phyloP scores from a whole-genome alignment of 2,113 vertebrate species.

The Elanoides forficatus region DNA sequence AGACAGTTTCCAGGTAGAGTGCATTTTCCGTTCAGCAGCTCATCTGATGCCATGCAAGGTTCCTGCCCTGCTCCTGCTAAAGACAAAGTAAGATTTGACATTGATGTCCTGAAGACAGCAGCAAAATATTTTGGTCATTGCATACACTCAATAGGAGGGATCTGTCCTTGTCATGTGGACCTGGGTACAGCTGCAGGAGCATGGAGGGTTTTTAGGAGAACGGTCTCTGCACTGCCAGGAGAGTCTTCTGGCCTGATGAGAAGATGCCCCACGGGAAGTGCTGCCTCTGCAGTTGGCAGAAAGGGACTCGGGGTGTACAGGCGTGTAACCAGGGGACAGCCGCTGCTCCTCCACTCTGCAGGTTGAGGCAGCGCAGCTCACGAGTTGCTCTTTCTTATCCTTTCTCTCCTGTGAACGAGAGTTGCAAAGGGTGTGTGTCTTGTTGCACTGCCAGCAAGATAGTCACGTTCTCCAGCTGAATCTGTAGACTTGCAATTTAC shows the following conservation, averaged over 20 bases:
- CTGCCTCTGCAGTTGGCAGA: background rate
- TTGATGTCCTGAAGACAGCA: background rate
- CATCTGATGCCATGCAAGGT: background rate
- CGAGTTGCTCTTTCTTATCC: background rate
- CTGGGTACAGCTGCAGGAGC: background rate
- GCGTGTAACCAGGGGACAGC: background rate
- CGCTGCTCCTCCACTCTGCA: background rate
- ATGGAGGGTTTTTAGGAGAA: background rate
- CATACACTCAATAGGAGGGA: background rate
- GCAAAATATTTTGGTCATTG: background rate
- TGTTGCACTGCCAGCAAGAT: background rate
- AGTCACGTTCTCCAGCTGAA: background rate
- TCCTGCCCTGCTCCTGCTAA: background rate
- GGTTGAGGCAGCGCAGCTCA: background rate
- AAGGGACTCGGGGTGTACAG: background rate
- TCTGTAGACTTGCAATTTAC: background rate
- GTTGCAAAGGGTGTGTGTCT: background rate
- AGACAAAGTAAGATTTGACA: background rate
- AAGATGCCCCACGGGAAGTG: background rate
- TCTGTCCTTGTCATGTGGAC: background rate
- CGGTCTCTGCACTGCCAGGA: background rate
- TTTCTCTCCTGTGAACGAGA: background rate
- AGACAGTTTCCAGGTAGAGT: background rate
- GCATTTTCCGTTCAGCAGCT: background rate
- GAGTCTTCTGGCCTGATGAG: background rate